Evolutionary conservation across 2,797 vertebrate species (phyloP), one percentile per base, ranked within the genome.

Genomic region (Rhinichthys osculus): DNA sequence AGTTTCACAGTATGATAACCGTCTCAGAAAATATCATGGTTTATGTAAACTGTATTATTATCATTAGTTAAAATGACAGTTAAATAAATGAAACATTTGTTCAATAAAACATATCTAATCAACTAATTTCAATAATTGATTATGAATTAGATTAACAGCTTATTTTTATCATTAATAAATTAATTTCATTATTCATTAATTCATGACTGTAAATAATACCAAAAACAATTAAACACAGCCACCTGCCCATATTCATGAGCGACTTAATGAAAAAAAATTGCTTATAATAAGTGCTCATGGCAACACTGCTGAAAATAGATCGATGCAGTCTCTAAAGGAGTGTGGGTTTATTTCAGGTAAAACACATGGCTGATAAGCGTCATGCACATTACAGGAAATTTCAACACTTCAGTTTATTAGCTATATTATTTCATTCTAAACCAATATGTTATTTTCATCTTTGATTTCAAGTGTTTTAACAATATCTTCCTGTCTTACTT

Each of bases 281-380:
- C 64, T 82, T 42, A 50, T 44, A 54, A 30, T 44, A 64, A 82
- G 40, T 14, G 35, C 17, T 69, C 83, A 57, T 78, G n/a, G 74
- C 47, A 84, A 84, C 74, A 35, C 35, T n/a, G 17, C 52, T 84
- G 40, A 64, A 77, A 78, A 85, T 71, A 70, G 78, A 59, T n/a
- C 1, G 5, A 9, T 23, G 21, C 44, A 27, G 33, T 35, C 73
- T 77, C 72, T 50, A 47, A 78, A 79, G 57, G 57, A 66, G 9
- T 47, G 17, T 81, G 57, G 21, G 59, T 70, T 80, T 70, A 54
- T 69, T 79, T 59, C 27, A 79, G 40, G n/a, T 57, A 64, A 35
- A 70, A 16, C 74, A 57, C 59, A 47, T 74, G 82, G 52, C 35
- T 74, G 81, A 84, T 71, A 30, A 62, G 42, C 19, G 3, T 79